Evolutionary conservation across 2,797 vertebrate genomes (phyloP), one percentile per base, ranked within the genome.

Genomic region (Melanitta fusca): DNA sequence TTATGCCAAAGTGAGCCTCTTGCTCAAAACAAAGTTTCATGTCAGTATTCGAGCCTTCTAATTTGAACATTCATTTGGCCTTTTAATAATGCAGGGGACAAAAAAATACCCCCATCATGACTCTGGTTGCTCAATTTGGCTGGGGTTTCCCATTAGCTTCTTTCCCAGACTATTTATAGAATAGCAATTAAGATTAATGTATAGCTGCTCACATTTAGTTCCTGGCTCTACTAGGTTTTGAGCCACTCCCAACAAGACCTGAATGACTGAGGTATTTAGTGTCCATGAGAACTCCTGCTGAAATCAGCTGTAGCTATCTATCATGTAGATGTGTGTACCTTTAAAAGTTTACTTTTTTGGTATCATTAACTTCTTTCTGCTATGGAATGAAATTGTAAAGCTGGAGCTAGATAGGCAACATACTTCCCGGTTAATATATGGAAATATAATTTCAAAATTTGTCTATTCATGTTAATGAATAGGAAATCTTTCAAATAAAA

Each of bases 101-200:
- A 19, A 89, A 56, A 95, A 95, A 75, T 47, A 79, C 45, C 70
- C 80, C 77, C 91, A 69, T 81, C 70, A 53, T 91, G 66, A 81
- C 60, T 80, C 66, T 34, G 36, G 58, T 97, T 97, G 91, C 95
- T 92, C 95, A 96, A 84, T 91, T 86, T 80, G 73, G 38, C 89
- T 79, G 66, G 73, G 58, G 81, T 94, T 97, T 94, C 93, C 93
- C 82, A 81, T 89, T 95, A n/a, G 77, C 80, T 88, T 88, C 79
- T 95, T 93, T 97, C 91, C 81, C 87, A 94, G 87, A 19, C 94
- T 95, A 95, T 96, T 97, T 96, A 96, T 92, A 97, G 95, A 88
- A 60, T 2, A 60, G 80, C 92, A 96, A 96, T 96, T 97, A 94
- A 96, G 93, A 96, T 96, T 94, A 95, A 94, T 95, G 75, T 92